These are phyloP conservation scores for Peromyscus leucopus DNA, from an alignment of 2,113 vertebrate species.

Conservation along the genomic window DNA sequence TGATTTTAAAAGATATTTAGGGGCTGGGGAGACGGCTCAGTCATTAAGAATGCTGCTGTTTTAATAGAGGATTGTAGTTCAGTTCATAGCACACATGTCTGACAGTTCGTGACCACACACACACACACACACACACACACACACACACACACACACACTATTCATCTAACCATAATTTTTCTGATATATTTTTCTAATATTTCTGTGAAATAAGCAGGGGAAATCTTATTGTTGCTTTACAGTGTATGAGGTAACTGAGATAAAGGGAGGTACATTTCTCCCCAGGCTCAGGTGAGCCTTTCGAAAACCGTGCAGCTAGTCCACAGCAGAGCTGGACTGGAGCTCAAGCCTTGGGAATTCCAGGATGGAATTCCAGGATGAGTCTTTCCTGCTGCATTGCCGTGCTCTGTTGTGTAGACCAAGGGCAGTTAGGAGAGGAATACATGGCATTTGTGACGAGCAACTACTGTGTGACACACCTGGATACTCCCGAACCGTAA, in stretches of 20 bases:
- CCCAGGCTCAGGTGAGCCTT: not conserved
- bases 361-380: not conserved
- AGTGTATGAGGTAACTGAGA: not conserved
- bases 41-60: too few relatives aligned
- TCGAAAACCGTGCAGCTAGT: not conserved
- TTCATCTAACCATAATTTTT: not conserved
- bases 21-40: not conserved
- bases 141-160: too few relatives aligned
- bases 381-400: not conserved
- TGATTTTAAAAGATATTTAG: not conserved
- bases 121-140: too few relatives aligned
- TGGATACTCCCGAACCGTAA: conserved; percentile 57
- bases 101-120: too few relatives aligned
- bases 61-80: not conserved
- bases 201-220: not conserved
- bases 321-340: not conserved
- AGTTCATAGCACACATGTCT: not conserved
- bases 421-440: not conserved
- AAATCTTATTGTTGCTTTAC: not conserved
- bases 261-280: not conserved
- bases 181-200: not conserved
- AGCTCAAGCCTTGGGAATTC: not conserved
- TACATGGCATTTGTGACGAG: not conserved
- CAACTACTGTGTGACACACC: conserved; percentile 28
- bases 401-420: not conserved